These are phyloP conservation scores for Numida meleagris DNA, from an alignment of 2,113 vertebrate genomes.

Conservation along the genomic window DNA sequence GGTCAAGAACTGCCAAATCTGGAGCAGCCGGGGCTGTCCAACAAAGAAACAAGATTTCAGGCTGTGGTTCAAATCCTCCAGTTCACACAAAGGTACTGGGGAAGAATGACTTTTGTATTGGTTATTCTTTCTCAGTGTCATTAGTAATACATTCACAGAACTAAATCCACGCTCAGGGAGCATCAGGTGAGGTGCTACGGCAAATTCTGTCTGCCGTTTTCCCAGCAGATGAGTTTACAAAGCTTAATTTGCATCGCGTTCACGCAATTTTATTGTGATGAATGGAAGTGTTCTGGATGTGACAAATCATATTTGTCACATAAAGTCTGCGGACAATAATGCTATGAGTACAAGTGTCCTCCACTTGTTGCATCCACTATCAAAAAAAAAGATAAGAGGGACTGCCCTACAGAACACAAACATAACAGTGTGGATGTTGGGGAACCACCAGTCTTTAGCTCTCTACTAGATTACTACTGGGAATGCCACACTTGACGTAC, in stretches of 20 bases:
- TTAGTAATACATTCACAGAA: neutral
- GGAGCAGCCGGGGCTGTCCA: neutral
- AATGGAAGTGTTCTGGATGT: neutral
- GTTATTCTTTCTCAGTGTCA: neutral
- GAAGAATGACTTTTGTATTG: neutral
- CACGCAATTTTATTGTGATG: neutral
- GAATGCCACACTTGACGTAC: neutral
- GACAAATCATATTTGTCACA: neutral
- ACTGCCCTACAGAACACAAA: neutral
- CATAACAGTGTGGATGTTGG: neutral
- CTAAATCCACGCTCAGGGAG: neutral
- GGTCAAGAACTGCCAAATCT: neutral
- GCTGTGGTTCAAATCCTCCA: neutral
- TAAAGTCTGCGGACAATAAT: neutral
- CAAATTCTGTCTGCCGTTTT: neutral
- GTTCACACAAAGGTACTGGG: neutral
- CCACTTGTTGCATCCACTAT: no score
- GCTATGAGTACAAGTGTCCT: neutral
- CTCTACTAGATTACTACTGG: neutral
- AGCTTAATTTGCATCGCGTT: fast-evolving
- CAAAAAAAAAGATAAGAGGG: neutral
- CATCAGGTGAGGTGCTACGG: neutral
- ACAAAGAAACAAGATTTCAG: neutral
- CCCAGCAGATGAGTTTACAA: neutral
- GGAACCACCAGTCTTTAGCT: neutral